These are phyloP conservation scores for Rhinoraja longicauda DNA, from an alignment of 2,797 vertebrate genomes.

Conservation along the genomic window DNA sequence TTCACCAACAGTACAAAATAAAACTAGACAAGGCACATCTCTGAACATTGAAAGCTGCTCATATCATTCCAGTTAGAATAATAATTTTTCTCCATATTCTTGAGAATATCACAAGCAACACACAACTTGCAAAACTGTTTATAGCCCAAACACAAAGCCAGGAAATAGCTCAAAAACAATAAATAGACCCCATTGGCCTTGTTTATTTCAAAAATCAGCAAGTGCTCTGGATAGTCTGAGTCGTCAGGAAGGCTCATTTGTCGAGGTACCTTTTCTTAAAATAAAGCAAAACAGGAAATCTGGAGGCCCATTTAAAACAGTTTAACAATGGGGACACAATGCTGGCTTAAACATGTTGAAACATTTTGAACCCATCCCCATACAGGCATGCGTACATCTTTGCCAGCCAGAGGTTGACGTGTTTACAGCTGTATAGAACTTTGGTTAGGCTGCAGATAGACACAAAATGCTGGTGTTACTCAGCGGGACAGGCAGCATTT, in stretches of 20 bases:
- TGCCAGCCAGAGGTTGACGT: neutral
- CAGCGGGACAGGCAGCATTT: too few species aligned
- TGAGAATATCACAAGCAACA: neutral
- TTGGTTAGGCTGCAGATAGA: too few species aligned
- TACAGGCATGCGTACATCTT: neutral
- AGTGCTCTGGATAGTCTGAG: neutral
- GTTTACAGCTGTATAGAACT: too few species aligned
- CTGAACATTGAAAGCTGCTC: neutral
- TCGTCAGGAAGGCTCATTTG: neutral
- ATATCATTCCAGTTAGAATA: neutral
- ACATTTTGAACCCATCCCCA: neutral
- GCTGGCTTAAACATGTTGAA: neutral
- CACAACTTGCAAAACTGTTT: constrained; percentile 17
- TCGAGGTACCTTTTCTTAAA: neutral
- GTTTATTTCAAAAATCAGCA: neutral
- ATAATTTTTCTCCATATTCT: neutral
- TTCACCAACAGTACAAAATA: neutral
- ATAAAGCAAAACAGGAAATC: neutral
- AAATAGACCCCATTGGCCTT: neutral
- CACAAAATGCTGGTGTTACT: too few species aligned
- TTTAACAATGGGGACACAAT: neutral
- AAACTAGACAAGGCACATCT: neutral
- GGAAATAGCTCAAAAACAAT: neutral
- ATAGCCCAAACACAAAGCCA: constrained; percentile 29
- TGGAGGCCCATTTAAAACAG: neutral